These are phyloP conservation scores for Chamaetylas fuelleborni DNA, from an alignment of 2,113 vertebrate genomes.

Conservation along the genomic window DNA sequence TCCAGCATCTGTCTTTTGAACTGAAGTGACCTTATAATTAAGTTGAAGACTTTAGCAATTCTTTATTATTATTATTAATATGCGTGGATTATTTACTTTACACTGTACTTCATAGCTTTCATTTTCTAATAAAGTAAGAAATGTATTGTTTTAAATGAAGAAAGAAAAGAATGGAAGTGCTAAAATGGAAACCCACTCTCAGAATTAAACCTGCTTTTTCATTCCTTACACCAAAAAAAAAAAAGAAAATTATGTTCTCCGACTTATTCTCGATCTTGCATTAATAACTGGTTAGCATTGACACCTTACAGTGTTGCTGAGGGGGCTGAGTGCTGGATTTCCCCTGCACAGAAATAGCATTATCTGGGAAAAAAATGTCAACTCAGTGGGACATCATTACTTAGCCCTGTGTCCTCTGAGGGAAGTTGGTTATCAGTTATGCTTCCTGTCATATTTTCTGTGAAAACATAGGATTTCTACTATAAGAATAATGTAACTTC, in stretches of 20 bases:
- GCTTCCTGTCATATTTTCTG: not conserved
- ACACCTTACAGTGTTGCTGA: not conserved
- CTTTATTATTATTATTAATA: not conserved
- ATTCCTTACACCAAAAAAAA: not conserved
- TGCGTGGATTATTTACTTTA: not conserved
- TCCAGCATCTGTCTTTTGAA: not conserved
- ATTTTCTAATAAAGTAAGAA: not conserved
- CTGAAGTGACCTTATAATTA: not conserved
- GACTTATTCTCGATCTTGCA: not conserved
- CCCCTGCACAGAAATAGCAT: not conserved
- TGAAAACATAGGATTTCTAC: not conserved
- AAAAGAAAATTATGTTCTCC: not conserved
- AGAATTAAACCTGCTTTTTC: not conserved
- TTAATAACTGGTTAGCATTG: not conserved
- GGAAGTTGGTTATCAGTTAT: not conserved
- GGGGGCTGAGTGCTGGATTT: not conserved
- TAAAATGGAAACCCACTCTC: not conserved
- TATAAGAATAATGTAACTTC: not conserved
- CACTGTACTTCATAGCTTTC: not conserved
- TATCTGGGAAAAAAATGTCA: not conserved
- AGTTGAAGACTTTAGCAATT: not conserved
- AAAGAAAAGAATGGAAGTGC: not conserved
- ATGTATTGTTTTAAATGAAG: not conserved
- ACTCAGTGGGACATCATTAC: not conserved
- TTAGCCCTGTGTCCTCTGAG: not conserved